Evolutionary conservation across 1,140 invertebrate species (phyloP).

Genomic region (Drosophila mojavensis): DNA sequence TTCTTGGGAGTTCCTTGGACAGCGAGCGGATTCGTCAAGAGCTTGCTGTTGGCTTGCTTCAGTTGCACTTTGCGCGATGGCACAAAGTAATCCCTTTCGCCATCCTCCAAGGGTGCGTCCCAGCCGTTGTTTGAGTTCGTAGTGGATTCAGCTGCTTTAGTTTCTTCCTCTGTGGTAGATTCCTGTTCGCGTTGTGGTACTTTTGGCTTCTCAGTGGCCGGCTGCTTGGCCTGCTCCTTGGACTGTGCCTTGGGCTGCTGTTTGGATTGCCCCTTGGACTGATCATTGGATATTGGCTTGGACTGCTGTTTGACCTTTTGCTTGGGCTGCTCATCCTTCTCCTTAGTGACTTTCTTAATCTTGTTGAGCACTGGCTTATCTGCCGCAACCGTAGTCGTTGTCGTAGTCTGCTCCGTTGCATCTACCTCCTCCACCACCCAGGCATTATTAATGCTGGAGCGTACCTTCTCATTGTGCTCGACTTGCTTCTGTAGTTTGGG

Average conservation of each 20-base stretch:
- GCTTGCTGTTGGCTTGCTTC: conserved; percentile 65
- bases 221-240: conserved; percentile 22
- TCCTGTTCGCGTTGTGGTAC: conserved; percentile 1
- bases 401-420: conserved; percentile 13
- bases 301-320: conserved; percentile 11
- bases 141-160: conserved; percentile 1
- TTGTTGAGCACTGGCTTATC: conserved; percentile 7
- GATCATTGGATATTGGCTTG: conserved; percentile 17
- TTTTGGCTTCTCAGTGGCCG: conserved; percentile 13
- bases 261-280: conserved; percentile 21
- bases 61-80: conserved; percentile 78
- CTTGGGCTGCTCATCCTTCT: conserved; percentile 15
- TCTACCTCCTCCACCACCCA: conserved; percentile 75
- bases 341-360: conserved; percentile 10
- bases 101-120: conserved; percentile 78
- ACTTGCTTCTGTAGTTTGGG: conserved; percentile 63
- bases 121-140: conserved; percentile 55
- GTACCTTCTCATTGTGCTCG: conserved; percentile 58
- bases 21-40: conserved; percentile 55
- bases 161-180: background rate
- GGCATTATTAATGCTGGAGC: conserved; percentile 55
- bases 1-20: conserved; percentile 36
- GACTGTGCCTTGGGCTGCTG: background rate
- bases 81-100: conserved; percentile 84
- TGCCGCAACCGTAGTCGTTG: background rate